phyloP scores from a whole-genome alignment of 2,797 vertebrate genomes.

The Antrozous pallidus region DNA sequence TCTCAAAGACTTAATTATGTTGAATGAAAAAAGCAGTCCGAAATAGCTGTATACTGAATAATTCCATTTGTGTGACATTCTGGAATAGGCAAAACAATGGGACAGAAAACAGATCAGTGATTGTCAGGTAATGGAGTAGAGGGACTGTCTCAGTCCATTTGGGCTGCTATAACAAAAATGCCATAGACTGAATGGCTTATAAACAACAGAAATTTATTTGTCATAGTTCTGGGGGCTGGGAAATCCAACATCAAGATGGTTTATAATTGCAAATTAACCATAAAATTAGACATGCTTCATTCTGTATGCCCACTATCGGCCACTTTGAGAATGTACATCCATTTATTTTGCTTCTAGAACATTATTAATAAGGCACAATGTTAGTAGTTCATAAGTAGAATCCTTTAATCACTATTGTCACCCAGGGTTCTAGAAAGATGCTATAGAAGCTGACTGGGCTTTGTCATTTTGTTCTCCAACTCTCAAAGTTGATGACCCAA shows the following conservation, averaged over 20 bases:
- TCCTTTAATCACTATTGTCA: not conserved
- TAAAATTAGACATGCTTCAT: not conserved
- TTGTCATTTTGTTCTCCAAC: not conserved
- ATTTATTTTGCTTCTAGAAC: conserved; percentile 33
- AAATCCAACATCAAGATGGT: not conserved
- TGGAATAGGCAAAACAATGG: not conserved
- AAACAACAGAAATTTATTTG: not conserved
- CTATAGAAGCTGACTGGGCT: not conserved
- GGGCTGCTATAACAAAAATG: not conserved
- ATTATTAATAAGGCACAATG: not conserved
- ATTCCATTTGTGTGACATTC: not conserved
- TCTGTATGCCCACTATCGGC: not conserved
- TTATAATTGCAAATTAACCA: conserved; percentile 30
- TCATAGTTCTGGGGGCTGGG: not conserved
- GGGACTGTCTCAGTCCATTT: not conserved
- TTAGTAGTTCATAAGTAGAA: not conserved
- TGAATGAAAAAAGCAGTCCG: not conserved
- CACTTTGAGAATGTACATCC: not conserved
- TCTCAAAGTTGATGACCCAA: not conserved
- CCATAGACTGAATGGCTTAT: not conserved
- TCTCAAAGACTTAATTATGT: not conserved
- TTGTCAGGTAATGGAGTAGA: not conserved
- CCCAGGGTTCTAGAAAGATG: not conserved
- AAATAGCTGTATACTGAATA: not conserved
- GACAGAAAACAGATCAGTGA: not conserved